A percentile compares a stretch with the other conserved stretches of the same genome.
phyloP scores from a whole-genome alignment of 2,113 vertebrate species.

The Galbula dea region DNA sequence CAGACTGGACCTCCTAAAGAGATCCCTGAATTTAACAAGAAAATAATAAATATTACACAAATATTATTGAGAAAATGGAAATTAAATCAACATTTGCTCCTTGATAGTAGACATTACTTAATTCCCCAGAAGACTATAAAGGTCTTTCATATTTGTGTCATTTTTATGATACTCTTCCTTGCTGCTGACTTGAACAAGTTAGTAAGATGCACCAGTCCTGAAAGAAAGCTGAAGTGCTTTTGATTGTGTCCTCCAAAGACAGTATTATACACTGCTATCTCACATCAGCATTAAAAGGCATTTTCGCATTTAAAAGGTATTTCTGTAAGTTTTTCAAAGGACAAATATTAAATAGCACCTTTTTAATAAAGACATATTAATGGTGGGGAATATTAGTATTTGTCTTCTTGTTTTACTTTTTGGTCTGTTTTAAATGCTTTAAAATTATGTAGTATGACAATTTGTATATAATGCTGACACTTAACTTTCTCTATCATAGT shows the following conservation, averaged over 20 bases:
- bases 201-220: not conserved
- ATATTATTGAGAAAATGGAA: slow-evolving; percentile 33
- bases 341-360: not conserved
- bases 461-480: not conserved
- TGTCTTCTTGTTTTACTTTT: not conserved
- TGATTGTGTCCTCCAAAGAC: not conserved
- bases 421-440: not conserved
- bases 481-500: not conserved
- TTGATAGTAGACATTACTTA: not conserved
- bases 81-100: slow-evolving; percentile 21
- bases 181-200: not conserved
- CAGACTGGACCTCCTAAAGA: not conserved
- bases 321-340: not conserved
- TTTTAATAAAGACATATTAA: not conserved
- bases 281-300: not conserved
- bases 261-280: not conserved
- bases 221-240: not conserved
- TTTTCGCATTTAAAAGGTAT: not conserved
- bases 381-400: not conserved
- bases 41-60: slow-evolving; percentile 5
- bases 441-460: not conserved
- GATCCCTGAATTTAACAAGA: not conserved
- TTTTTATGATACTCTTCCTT: not conserved
- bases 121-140: not conserved
- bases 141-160: not conserved